phyloP scores from a whole-genome alignment of 2,888 invertebrate species.

The Stegana nigrithorax region DNA sequence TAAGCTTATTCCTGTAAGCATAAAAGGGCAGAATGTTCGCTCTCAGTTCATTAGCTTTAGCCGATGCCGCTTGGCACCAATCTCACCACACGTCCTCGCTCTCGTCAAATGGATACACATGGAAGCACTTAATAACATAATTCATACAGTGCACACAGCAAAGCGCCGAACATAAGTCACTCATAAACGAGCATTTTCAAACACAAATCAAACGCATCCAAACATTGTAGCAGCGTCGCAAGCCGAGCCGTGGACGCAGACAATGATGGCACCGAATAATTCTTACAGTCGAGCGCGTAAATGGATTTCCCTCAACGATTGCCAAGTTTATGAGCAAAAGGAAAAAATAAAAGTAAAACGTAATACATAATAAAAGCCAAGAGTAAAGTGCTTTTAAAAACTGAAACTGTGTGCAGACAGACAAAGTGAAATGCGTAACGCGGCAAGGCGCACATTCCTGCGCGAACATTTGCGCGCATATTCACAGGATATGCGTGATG shows the following conservation, averaged over 20 bases:
- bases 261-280: no score
- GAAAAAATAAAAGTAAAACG: constrained; percentile 11
- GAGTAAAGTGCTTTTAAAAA: constrained; percentile 17
- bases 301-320: constrained; percentile 62
- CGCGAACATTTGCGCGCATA: not conserved
- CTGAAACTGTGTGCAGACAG: not conserved
- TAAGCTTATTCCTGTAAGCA: no score
- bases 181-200: constrained; percentile 5
- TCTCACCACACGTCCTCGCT: no score
- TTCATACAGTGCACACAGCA: constrained; percentile 7
- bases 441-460: not conserved
- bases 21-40: no score
- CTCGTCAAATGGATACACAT: constrained; percentile 5
- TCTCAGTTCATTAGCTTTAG: no score
- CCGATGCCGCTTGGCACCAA: no score
- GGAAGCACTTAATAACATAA: constrained; percentile 29
- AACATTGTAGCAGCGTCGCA: no score
- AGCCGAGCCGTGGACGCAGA: no score
- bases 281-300: constrained; percentile 47
- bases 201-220: constrained; percentile 1
- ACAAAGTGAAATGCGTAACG: not conserved
- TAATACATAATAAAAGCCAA: constrained; percentile 35
- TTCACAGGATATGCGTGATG: not conserved
- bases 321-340: constrained; percentile 57
- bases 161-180: constrained; percentile 6